Evolutionary conservation across 2,888 invertebrate genomes (phyloP).

Genomic region (Mesoligia furuncula): DNA sequence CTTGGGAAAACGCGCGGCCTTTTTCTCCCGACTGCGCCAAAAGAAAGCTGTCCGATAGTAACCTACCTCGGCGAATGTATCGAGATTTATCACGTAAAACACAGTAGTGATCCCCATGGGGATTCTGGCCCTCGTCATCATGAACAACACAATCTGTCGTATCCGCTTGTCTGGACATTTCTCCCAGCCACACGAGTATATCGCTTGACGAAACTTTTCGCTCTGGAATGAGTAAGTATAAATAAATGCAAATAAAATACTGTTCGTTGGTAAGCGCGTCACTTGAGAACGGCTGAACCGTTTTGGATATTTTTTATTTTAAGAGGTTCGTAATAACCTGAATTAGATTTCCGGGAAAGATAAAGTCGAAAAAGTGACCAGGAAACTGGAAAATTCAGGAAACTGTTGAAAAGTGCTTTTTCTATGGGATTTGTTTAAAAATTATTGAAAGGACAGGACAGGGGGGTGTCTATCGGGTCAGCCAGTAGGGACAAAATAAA

Average conservation of each 20-base stretch:
- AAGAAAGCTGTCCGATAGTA: slow-evolving; percentile 8
- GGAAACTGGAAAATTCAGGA: too few species aligned
- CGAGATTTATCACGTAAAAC: slow-evolving; percentile 79
- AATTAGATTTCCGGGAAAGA: too few species aligned
- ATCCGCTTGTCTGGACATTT: slow-evolving; percentile 67
- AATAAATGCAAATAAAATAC: neutral
- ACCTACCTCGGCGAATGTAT: slow-evolving; percentile 80
- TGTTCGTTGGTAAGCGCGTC: neutral
- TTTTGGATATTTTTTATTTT: too few species aligned
- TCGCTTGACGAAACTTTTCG: slow-evolving; percentile 74
- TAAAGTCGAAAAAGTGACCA: too few species aligned
- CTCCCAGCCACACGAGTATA: slow-evolving; percentile 83
- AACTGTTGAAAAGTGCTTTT: too few species aligned
- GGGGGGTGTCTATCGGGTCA: too few species aligned
- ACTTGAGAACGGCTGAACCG: too few species aligned
- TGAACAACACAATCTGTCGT: slow-evolving; percentile 77
- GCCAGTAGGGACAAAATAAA: neutral
- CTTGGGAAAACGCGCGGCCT: neutral
- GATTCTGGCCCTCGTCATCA: slow-evolving; percentile 78
- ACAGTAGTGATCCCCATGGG: slow-evolving; percentile 79
- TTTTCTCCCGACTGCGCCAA: slow-evolving; percentile 7
- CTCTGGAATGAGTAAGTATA: slow-evolving; percentile 68
- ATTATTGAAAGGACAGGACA: too few species aligned
- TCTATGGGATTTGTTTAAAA: too few species aligned
- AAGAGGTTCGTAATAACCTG: too few species aligned